Base-by-base conservation (phyloP, 1,140 invertebrate species). In the Drosophila melanica region DNA sequence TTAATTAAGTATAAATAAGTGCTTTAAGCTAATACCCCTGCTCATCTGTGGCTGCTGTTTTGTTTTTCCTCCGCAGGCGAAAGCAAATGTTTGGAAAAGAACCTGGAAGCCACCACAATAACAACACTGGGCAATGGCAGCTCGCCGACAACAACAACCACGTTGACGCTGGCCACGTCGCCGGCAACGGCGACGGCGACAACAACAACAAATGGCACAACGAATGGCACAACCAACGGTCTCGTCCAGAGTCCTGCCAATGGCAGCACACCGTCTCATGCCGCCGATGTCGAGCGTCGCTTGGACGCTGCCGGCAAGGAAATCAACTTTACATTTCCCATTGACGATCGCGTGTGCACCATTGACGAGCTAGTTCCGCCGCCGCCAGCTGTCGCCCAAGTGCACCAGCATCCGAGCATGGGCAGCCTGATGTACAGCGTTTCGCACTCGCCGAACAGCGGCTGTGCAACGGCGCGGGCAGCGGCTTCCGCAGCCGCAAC, bases 251-350 rank as follows among this genome's bases (percentile, higher is more conserved):
- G 85, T 78, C 72, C 77, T 10, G 47, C 55, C 20, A 70, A 77
- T 70, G 74, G 74, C 69, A 71, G 64, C 68, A 75, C 79, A 33
- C 66, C 78, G 5, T 18, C 47, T 3, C 79, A 81, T 41, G 55
- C n/a, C 27, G 44, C 18, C 11, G 30, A 30, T 10, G 14, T 41
- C 7, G 18, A 51, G 44, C 51, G 45, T 12, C 8, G 45, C 33
- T 9, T 50, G 9, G 51, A 50, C 0, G 87, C 84, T 20, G 71
- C 44, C 30, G 77, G 77, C 58, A 92, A 90, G 53, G 91, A 92
- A 78, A 92, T 91, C 42, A 92, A 90, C 81, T 92, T 92, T 51
- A 92, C 89, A 41, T 92, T 92, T 64, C 91, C 90, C 65, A 87
- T 92, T 35, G 91, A 91, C 44, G 91, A 92, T 80, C 89, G 90